Evolutionary conservation across 2,113 vertebrate species (phyloP).

Genomic region (Alethe castanea): DNA sequence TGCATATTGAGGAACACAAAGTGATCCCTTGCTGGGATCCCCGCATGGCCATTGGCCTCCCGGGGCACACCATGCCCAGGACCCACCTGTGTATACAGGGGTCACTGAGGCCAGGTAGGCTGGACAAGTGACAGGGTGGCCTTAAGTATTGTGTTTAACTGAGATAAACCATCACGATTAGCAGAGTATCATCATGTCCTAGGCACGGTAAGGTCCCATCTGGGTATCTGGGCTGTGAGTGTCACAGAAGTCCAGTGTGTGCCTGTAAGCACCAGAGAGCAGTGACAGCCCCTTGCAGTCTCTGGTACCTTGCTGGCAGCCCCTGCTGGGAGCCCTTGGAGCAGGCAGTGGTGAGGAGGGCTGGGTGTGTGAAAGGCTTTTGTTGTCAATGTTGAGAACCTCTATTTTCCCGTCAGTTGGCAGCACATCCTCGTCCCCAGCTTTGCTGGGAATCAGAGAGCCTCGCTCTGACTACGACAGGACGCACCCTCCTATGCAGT

Average conservation of each 20-base stretch:
- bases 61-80: not conserved
- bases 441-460: slow-evolving; percentile 90
- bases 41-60: not conserved
- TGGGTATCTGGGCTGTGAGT: not conserved
- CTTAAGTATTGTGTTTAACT: not conserved
- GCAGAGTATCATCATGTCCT: not conserved
- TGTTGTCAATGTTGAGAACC: not conserved
- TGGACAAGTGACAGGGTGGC: not conserved
- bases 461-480: slow-evolving; percentile 90
- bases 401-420: slow-evolving; percentile 76
- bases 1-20: not conserved
- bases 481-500: slow-evolving; percentile 93
- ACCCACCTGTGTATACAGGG: not conserved
- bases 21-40: not conserved
- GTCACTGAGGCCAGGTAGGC: not conserved
- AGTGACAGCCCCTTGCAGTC: not conserved
- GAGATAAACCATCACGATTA: not conserved
- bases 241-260: not conserved
- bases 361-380: not conserved
- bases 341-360: not conserved
- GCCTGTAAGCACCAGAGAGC: not conserved
- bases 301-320: not conserved
- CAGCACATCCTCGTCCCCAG: slow-evolving; percentile 94
- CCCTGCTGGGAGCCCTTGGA: not conserved
- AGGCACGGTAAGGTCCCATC: not conserved